A percentile compares a stretch with the other conserved stretches of the same genome.
Conservation (phyloP, 2,113 vertebrate genomes). For the Otocyon megalotis region DNA sequence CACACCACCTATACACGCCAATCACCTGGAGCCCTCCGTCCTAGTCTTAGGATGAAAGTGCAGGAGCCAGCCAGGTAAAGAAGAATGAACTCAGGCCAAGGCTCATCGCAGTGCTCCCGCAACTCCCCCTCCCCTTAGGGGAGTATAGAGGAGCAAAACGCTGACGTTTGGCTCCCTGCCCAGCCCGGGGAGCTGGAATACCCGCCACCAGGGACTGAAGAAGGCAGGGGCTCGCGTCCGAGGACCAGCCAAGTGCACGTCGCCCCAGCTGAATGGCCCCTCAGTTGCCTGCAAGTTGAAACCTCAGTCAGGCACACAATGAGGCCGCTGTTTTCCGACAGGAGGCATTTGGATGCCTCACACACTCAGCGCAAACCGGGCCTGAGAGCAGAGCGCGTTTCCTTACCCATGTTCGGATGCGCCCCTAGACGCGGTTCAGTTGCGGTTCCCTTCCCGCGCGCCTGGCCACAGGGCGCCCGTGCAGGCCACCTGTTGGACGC, state of each 20-base stretch:
- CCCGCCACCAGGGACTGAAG: neutral
- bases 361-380: slow-evolving; percentile 54
- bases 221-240: slow-evolving; percentile 40
- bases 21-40: no score
- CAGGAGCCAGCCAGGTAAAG: neutral
- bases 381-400: slow-evolving; percentile 54
- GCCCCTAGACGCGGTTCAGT: neutral
- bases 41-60: neutral
- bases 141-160: neutral
- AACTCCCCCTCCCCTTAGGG: neutral
- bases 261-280: slow-evolving; percentile 70
- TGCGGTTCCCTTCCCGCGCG: neutral
- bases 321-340: slow-evolving; percentile 71
- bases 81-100: neutral
- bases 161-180: slow-evolving; percentile 57
- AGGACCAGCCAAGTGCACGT: slow-evolving; percentile 58
- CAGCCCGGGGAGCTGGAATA: neutral
- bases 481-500: slow-evolving; percentile 77
- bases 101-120: neutral
- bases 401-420: slow-evolving; percentile 45
- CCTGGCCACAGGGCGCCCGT: neutral
- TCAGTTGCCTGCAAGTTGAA: slow-evolving; percentile 81
- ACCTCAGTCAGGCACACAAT: slow-evolving; percentile 77
- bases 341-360: slow-evolving; percentile 79
- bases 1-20: neutral